phyloP scores from a whole-genome alignment of 2,888 invertebrate species.

The Xanthostigma xanthostigma region DNA sequence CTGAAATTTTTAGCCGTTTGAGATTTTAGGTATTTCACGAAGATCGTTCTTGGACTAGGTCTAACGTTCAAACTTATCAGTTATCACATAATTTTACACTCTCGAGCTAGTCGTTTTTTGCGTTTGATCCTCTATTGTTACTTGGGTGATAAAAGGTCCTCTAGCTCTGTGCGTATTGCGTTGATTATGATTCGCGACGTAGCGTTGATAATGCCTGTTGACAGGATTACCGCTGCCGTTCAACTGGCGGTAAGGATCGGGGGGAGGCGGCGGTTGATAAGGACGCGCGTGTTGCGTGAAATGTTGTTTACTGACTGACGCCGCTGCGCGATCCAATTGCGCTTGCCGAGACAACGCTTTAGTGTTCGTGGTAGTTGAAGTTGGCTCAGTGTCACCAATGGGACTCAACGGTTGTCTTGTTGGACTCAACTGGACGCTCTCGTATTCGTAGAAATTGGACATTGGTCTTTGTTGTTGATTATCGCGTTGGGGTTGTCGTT shows the following conservation, averaged over 20 bases:
- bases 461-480: constrained; percentile 45
- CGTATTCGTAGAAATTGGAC: constrained; percentile 76
- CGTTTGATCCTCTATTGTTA: constrained; percentile 39
- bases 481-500: constrained; percentile 32
- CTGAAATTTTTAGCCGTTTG: too few species aligned
- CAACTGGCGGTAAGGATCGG: background rate
- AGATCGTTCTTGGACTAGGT: too few species aligned
- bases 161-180: constrained; percentile 10
- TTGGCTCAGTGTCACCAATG: constrained; percentile 4
- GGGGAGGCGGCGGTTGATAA: constrained; percentile 7
- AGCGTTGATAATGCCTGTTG: constrained; percentile 13
- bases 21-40: too few species aligned
- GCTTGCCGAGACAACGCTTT: constrained; percentile 12
- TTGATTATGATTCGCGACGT: constrained; percentile 10
- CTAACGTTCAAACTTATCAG: too few species aligned
- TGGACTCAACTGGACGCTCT: constrained; percentile 46
- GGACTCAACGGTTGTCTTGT: too few species aligned
- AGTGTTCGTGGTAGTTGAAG: constrained; percentile 16
- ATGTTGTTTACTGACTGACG: constrained; percentile 10
- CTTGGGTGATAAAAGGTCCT: constrained; percentile 43
- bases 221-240: constrained; percentile 1
- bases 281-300: constrained; percentile 8
- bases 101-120: constrained; percentile 17
- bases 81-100: constrained; percentile 10
- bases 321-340: background rate